Evolutionary conservation across 2,888 invertebrate genomes (phyloP).

Genomic region (Heliconius sara): DNA sequence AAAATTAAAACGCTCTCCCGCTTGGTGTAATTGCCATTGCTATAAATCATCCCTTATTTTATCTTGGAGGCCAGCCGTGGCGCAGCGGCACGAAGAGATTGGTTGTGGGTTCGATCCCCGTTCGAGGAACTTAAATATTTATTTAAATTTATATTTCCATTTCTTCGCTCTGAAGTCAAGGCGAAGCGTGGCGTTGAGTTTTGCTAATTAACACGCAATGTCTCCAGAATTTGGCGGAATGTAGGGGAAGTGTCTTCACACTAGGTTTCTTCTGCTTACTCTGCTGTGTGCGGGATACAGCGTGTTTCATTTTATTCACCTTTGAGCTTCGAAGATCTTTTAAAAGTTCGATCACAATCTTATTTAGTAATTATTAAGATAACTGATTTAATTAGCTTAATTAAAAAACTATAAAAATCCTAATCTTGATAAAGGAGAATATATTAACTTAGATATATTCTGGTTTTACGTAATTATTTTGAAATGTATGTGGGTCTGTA

Average conservation of each 20-base stretch:
- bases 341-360: slow-evolving; percentile 54
- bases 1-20: slow-evolving; percentile 73
- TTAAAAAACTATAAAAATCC: slow-evolving; percentile 16
- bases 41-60: slow-evolving; percentile 71
- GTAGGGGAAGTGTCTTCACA: too few relatives aligned
- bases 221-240: too few relatives aligned
- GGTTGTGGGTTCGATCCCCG: too few relatives aligned
- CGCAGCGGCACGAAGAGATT: too few relatives aligned
- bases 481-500: slow-evolving; percentile 15
- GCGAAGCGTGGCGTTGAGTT: too few relatives aligned
- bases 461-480: slow-evolving; percentile 4
- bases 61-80: too few relatives aligned
- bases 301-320: slow-evolving; percentile 45
- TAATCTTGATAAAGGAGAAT: slow-evolving; percentile 5
- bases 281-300: too few relatives aligned
- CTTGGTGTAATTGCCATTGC: slow-evolving; percentile 70
- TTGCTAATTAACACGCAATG: too few relatives aligned
- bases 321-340: slow-evolving; percentile 55
- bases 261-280: too few relatives aligned
- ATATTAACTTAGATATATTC: slow-evolving; percentile 1
- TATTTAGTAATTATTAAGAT: not conserved
- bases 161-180: too few relatives aligned
- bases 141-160: too few relatives aligned
- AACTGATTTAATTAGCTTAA: slow-evolving; percentile 22
- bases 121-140: too few relatives aligned